Evolutionary conservation across 2,888 invertebrate species (phyloP).

Genomic region (Norana najaformis): DNA sequence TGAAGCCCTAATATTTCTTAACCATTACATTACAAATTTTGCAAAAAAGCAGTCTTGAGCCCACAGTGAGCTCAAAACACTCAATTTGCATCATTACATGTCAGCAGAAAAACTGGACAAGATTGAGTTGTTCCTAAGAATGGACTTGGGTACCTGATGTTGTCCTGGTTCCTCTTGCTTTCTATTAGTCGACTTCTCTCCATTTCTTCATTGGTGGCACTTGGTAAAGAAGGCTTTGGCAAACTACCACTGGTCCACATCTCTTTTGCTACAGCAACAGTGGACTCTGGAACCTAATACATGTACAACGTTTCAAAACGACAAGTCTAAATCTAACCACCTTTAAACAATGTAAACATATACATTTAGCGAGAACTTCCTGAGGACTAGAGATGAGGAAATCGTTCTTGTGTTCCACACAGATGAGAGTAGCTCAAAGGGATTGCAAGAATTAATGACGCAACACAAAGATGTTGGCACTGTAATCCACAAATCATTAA

Average conservation of each 20-base stretch:
- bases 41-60: background rate
- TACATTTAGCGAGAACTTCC: too few relatives aligned
- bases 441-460: too few relatives aligned
- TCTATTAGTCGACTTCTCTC: slow-evolving; percentile 44
- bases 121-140: background rate
- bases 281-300: slow-evolving; percentile 22
- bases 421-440: too few relatives aligned
- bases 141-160: slow-evolving; percentile 23
- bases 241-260: slow-evolving; percentile 32
- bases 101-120: background rate
- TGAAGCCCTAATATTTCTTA: background rate
- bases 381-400: too few relatives aligned
- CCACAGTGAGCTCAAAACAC: background rate
- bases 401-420: too few relatives aligned
- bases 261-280: slow-evolving; percentile 19
- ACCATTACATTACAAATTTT: background rate
- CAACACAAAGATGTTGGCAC: too few relatives aligned
- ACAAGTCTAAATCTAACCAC: too few relatives aligned
- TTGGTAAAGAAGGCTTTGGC: slow-evolving; percentile 42
- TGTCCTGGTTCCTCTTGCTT: slow-evolving; percentile 42
- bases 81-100: background rate
- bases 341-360: too few relatives aligned
- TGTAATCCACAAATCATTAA: too few relatives aligned
- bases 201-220: slow-evolving; percentile 41
- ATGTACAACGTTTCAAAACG: background rate